phyloP scores from a whole-genome alignment of 1,140 invertebrate species.

The Pectinophora gossypiella region DNA sequence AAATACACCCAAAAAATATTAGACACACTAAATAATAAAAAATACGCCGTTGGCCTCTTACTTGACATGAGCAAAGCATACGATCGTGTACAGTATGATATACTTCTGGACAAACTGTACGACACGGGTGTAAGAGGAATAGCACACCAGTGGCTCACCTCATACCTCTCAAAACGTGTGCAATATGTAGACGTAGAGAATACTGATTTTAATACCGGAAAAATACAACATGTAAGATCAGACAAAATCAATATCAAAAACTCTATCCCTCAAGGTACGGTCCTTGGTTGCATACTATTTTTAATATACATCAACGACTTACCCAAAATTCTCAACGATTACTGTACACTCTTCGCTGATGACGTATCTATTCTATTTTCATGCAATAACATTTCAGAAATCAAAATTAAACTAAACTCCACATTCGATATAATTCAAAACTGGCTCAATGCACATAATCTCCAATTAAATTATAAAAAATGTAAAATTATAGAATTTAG shows the following conservation, averaged over 20 bases:
- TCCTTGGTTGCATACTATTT: slow-evolving; percentile 3
- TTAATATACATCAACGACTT: slow-evolving; percentile 9
- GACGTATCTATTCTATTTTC: slow-evolving; percentile 2
- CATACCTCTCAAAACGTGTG: background rate
- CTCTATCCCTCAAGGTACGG: slow-evolving; percentile 6
- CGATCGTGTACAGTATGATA: slow-evolving; percentile 3
- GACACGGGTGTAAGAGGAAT: slow-evolving; percentile 3
- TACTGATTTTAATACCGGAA: background rate
- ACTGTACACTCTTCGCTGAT: slow-evolving; percentile 6
- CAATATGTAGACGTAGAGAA: slow-evolving; percentile 4
- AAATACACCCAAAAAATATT: background rate
- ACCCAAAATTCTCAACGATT: background rate
- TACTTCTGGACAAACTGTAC: slow-evolving; percentile 1
- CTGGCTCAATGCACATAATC: slow-evolving; percentile 1
- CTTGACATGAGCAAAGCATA: slow-evolving; percentile 8
- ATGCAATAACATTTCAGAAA: background rate
- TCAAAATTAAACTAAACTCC: no score
- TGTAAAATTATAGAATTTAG: slow-evolving; percentile 8
- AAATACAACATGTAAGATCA: background rate
- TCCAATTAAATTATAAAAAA: slow-evolving; percentile 4
- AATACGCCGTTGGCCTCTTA: background rate
- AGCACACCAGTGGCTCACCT: slow-evolving; percentile 5
- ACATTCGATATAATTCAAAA: no score
- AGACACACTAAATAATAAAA: background rate
- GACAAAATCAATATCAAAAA: background rate